Evolutionary conservation across 2,113 vertebrate species (phyloP).

Genomic region (Sialia sialis): DNA sequence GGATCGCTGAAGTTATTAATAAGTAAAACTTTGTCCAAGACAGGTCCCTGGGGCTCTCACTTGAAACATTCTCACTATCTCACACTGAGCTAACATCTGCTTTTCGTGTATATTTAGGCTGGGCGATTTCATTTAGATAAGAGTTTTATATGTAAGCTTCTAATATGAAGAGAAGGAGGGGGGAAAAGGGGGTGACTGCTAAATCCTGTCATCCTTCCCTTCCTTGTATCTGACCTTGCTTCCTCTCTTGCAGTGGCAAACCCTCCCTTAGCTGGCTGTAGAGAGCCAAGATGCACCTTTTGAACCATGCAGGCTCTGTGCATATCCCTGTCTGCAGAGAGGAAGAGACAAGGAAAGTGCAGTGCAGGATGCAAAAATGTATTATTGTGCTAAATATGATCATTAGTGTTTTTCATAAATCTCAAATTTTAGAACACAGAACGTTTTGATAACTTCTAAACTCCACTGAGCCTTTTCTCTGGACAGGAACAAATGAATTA

Average conservation of each 20-base stretch:
- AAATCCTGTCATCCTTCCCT: neutral
- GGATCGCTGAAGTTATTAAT: neutral
- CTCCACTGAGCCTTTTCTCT: neutral
- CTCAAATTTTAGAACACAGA: neutral
- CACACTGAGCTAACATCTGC: neutral
- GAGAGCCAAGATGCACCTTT: neutral
- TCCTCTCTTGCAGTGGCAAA: neutral
- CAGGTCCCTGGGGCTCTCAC: neutral
- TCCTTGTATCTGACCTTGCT: neutral
- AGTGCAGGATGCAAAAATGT: neutral
- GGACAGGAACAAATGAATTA: neutral
- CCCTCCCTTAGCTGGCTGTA: neutral
- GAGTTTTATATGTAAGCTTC: neutral
- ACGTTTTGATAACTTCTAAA: neutral
- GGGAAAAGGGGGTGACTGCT: neutral
- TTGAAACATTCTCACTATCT: neutral
- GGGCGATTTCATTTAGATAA: neutral
- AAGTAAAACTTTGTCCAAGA: conserved; percentile 21
- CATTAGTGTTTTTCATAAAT: neutral
- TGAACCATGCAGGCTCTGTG: accelerated
- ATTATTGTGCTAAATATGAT: neutral
- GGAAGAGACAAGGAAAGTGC: neutral
- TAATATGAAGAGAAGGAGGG: neutral
- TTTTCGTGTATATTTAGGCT: neutral
- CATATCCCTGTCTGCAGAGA: neutral